These are phyloP conservation scores for Ptychoptera albimana DNA, from an alignment of 2,888 invertebrate species.

Conservation along the genomic window DNA sequence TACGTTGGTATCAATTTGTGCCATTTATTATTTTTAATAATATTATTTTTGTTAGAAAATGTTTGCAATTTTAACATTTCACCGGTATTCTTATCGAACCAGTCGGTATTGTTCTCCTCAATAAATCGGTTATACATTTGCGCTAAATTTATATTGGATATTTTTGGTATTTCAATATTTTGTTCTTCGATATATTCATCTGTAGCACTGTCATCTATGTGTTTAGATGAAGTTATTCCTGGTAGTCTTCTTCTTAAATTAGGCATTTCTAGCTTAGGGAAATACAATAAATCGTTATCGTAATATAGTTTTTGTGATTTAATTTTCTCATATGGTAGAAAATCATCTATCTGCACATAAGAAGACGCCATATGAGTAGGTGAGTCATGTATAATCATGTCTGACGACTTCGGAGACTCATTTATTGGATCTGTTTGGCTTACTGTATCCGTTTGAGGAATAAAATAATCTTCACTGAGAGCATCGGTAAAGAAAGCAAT, in stretches of 20 bases:
- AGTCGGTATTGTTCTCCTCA: slow-evolving; percentile 12
- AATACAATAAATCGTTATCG: slow-evolving; percentile 14
- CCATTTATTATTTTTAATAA: background rate
- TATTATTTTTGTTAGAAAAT: slow-evolving; percentile 10
- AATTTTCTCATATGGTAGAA: slow-evolving; percentile 11
- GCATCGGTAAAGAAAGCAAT: slow-evolving; percentile 9
- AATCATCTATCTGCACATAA: slow-evolving; percentile 24
- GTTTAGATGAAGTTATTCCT: background rate
- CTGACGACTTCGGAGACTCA: slow-evolving; percentile 3
- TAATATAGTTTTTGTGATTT: slow-evolving; percentile 10
- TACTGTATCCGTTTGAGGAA: background rate
- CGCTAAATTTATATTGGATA: slow-evolving; percentile 9
- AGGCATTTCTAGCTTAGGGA: slow-evolving; percentile 11
- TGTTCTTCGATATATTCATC: slow-evolving; percentile 2
- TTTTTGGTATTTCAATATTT: slow-evolving; percentile 10
- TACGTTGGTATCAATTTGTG: slow-evolving; percentile 1
- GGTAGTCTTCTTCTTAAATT: slow-evolving; percentile 3
- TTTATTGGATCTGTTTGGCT: background rate
- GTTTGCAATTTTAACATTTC: slow-evolving; percentile 4
- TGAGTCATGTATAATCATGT: slow-evolving; percentile 3
- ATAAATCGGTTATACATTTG: slow-evolving; percentile 23
- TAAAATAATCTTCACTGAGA: background rate
- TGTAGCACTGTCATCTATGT: background rate
- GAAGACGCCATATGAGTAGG: slow-evolving; percentile 16
- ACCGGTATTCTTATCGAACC: slow-evolving; percentile 1